Conservation (phyloP, 1,140 invertebrate species). For the Temnothorax longispinosus region DNA sequence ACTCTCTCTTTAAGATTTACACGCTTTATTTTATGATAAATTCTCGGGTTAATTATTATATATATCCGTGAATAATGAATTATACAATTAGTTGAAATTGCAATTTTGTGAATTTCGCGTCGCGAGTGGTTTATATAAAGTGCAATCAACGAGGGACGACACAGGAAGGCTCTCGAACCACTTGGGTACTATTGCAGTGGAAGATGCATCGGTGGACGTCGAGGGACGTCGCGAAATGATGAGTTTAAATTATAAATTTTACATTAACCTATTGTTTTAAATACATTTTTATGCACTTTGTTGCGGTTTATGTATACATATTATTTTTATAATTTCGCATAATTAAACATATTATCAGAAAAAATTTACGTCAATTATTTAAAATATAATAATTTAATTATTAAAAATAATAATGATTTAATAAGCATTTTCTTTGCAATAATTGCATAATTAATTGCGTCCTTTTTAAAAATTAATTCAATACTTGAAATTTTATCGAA, state of each 20-base stretch:
- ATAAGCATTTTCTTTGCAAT: background rate
- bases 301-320: background rate
- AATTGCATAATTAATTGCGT: background rate
- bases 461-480: background rate
- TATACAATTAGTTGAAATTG: background rate
- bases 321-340: background rate
- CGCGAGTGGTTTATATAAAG: background rate
- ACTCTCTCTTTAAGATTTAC: background rate
- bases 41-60: background rate
- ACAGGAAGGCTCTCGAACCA: background rate
- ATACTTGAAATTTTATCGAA: background rate
- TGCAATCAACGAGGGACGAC: background rate
- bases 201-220: background rate
- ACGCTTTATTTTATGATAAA: no score
- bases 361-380: background rate
- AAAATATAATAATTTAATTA: background rate
- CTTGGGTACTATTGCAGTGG: background rate
- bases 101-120: background rate
- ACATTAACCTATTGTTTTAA: background rate
- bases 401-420: background rate
- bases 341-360: background rate
- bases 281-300: background rate
- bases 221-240: background rate
- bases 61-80: background rate
- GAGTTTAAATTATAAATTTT: constrained; percentile 10